phyloP scores from a whole-genome alignment of 2,797 vertebrate species.

The Sitta carolinensis region DNA sequence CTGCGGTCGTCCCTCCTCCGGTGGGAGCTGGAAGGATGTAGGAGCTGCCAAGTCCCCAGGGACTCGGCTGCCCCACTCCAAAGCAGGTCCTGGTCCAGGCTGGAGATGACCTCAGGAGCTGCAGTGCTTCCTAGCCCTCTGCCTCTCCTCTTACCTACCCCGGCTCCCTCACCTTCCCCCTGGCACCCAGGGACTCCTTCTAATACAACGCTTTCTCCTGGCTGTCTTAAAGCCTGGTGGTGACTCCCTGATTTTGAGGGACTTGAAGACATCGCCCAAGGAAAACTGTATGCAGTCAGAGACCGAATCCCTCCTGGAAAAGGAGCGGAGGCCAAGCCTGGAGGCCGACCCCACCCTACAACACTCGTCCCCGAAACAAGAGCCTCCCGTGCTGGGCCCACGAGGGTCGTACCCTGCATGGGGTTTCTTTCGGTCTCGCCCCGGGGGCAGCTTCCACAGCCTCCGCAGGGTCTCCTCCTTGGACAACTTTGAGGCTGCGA shows the following conservation, averaged over 20 bases:
- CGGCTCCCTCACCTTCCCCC: not conserved
- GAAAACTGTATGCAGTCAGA: slow-evolving; percentile 89
- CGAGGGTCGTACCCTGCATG: slow-evolving; percentile 72
- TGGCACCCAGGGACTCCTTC: slow-evolving; percentile 22
- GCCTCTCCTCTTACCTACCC: slow-evolving; percentile 32
- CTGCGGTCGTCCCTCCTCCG: accelerated
- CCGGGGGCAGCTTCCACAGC: slow-evolving; percentile 82
- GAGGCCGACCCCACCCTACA: slow-evolving; percentile 59
- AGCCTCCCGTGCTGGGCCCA: slow-evolving; percentile 68
- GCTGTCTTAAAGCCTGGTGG: slow-evolving; percentile 80
- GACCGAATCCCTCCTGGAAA: slow-evolving; percentile 87
- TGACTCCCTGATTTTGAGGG: slow-evolving; percentile 85
- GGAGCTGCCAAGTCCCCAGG: not conserved
- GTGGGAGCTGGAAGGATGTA: not conserved
- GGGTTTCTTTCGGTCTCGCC: slow-evolving; percentile 74
- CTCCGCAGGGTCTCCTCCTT: slow-evolving; percentile 87
- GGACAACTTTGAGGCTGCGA: slow-evolving; percentile 84
- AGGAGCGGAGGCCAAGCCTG: slow-evolving; percentile 76
- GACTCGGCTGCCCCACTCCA: not conserved
- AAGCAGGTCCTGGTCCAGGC: not conserved
- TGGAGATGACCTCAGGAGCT: slow-evolving; percentile 1
- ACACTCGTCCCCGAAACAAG: slow-evolving; percentile 69
- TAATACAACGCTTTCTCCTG: slow-evolving; percentile 68
- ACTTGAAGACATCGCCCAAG: slow-evolving; percentile 83
- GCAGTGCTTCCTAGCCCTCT: slow-evolving; percentile 42